Percentiles rank a stretch among this genome's conserved stretches.
phyloP scores from a whole-genome alignment of 2,113 vertebrate genomes.

The Tetraodon nigroviridis region DNA sequence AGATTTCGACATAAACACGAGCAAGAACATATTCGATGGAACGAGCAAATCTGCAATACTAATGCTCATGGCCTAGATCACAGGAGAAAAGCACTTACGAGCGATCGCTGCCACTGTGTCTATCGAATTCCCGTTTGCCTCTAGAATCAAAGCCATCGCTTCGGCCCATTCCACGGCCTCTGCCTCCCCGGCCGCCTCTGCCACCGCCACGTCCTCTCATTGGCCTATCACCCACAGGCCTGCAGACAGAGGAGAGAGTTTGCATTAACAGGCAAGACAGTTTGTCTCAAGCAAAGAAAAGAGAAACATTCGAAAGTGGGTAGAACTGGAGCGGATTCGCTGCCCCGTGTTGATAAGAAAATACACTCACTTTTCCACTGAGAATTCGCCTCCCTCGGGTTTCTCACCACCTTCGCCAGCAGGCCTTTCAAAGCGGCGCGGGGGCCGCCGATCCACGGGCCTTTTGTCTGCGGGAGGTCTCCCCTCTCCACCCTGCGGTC shows the following conservation, averaged over 20 bases:
- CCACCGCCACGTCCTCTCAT: constrained; percentile 86
- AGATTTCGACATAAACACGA: constrained; percentile 1
- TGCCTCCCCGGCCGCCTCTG: constrained; percentile 77
- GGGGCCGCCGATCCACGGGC: constrained; percentile 84
- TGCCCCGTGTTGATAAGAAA: background rate
- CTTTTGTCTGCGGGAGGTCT: constrained; percentile 88
- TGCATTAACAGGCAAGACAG: no score
- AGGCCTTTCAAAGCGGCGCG: constrained; percentile 89
- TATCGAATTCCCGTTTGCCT: constrained; percentile 97
- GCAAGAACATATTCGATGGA: background rate
- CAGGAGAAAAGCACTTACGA: constrained; percentile 79
- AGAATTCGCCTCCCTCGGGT: constrained; percentile 92
- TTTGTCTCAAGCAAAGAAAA: no score
- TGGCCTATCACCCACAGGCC: constrained; percentile 85
- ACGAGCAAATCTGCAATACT: background rate
- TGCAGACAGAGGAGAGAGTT: constrained; percentile 36
- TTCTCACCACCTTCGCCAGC: constrained; percentile 80
- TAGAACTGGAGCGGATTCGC: no score
- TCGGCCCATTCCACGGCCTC: constrained; percentile 90
- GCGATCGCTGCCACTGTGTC: constrained; percentile 96
- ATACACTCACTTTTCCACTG: constrained; percentile 87
- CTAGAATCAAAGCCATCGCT: constrained; percentile 93
- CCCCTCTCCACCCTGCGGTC: constrained; percentile 79
- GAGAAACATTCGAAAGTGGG: no score
- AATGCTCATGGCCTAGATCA: background rate